Base-by-base conservation (phyloP, 2,888 invertebrate species). In the Chaetoderma sp. region DNA sequence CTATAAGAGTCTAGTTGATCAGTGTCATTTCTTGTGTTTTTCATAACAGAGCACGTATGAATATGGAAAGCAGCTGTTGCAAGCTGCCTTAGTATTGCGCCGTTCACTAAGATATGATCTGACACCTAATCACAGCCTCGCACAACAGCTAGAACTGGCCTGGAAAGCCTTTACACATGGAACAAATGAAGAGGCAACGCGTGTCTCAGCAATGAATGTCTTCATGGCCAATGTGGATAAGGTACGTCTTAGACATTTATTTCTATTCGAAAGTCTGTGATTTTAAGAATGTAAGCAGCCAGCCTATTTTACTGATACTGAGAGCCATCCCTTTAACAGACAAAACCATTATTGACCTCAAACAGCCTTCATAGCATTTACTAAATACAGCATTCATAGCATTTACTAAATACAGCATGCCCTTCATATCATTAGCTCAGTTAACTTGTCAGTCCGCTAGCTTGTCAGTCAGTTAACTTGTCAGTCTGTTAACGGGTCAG, bases 1-100 rank as follows among this genome's bases (percentile, higher is more conserved):
- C n/a, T n/a, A n/a, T n/a, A n/a, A n/a, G n/a, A n/a, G n/a, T n/a
- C n/a, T n/a, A n/a, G n/a, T n/a, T n/a, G n/a, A n/a, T n/a, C n/a
- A n/a, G n/a, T n/a, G n/a, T n/a, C n/a, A 36, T 36, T 13, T 13
- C 10, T 36, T 36, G n/a, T 36, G 16, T 47, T 8, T 47, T 47
- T 47, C 23, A 8, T 47, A 8, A 8, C 84, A 94, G 93, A 92
- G 92, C 57, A 93, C 93, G 21, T 93, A 91, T 84, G 92, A 93
- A 74, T 94, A 94, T 79, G 94, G 94, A 18, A 91, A 91, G 78
- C 93, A 94, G 86, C 87, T 94, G 68, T 87, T 93, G 55, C 91
- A 92, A 77, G 93, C 93, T 3, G 91, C 93, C 1, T 87, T 92
- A 58, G 90, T 92, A 16, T 83, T 94, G 66, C 88, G 94, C 52